Percentiles rank a stretch among this genome's conserved stretches.
Evolutionary conservation across 2,113 vertebrate species (phyloP).

Genomic region (Rhea americana): DNA sequence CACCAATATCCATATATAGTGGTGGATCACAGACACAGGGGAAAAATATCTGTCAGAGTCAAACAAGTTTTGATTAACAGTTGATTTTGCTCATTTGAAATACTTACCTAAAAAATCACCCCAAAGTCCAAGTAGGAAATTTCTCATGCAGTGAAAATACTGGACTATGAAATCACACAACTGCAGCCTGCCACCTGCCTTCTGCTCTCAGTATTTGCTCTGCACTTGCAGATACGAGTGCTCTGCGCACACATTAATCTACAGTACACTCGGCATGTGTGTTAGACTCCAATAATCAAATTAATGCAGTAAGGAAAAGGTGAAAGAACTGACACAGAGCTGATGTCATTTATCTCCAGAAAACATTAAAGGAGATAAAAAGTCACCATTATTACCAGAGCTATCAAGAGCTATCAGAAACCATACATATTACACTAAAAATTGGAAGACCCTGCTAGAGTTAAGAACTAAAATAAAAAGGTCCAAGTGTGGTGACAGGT

Average conservation of each 20-base stretch:
- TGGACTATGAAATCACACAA: conserved; percentile 27
- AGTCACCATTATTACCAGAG: neutral
- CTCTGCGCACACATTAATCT: neutral
- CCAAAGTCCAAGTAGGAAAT: neutral
- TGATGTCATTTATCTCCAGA: neutral
- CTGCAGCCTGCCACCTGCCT: conserved; percentile 35
- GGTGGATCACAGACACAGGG: too few species aligned
- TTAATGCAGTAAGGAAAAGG: neutral
- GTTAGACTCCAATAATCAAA: neutral
- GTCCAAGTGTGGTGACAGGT: neutral
- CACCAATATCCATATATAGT: too few species aligned
- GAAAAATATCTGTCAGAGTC: neutral
- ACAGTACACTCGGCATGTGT: fast-evolving
- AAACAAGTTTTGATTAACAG: conserved; percentile 8
- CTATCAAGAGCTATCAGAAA: neutral
- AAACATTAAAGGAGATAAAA: neutral
- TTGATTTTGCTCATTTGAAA: conserved; percentile 5
- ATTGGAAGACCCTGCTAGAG: neutral
- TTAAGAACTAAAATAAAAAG: neutral
- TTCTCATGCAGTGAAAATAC: conserved; percentile 9
- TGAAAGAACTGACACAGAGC: neutral
- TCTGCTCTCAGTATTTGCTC: neutral
- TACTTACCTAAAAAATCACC: neutral
- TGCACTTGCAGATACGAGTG: fast-evolving
- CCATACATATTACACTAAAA: neutral